Evolutionary conservation across 64 coral and sea anemone species (phyloP).

Genomic region (Actinia tenebrosa): DNA sequence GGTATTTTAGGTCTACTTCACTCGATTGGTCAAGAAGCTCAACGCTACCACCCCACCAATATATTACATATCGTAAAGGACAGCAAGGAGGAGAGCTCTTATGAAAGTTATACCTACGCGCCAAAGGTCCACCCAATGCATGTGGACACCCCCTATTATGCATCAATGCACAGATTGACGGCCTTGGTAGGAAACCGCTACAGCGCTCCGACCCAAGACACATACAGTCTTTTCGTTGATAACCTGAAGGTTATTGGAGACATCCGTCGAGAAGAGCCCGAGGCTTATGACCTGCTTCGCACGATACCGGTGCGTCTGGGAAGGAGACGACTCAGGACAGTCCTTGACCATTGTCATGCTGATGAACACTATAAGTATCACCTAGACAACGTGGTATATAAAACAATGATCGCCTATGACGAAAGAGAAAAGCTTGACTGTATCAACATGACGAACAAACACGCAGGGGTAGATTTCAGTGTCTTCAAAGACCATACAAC

Average conservation of each 20-base stretch:
- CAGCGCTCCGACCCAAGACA: neutral
- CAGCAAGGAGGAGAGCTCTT: neutral
- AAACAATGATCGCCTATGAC: neutral
- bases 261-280: neutral
- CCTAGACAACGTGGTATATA: neutral
- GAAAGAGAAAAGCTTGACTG: neutral
- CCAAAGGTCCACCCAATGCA: neutral
- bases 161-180: neutral
- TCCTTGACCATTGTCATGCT: neutral
- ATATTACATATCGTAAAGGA: neutral
- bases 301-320: neutral
- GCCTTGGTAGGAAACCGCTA: neutral
- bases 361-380: neutral
- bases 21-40: conserved; percentile 26
- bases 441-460: neutral
- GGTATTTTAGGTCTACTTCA: conserved; percentile 21
- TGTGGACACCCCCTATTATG: conserved; percentile 15
- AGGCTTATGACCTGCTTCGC: neutral
- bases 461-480: neutral
- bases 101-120: neutral
- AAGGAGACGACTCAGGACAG: neutral
- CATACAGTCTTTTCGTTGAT: neutral
- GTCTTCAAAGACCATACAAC: conserved; percentile 10
- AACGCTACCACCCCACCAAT: conserved; percentile 42
- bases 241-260: neutral